Evolutionary conservation across 2,113 vertebrate genomes (phyloP).

Genomic region (Plecotus auritus): DNA sequence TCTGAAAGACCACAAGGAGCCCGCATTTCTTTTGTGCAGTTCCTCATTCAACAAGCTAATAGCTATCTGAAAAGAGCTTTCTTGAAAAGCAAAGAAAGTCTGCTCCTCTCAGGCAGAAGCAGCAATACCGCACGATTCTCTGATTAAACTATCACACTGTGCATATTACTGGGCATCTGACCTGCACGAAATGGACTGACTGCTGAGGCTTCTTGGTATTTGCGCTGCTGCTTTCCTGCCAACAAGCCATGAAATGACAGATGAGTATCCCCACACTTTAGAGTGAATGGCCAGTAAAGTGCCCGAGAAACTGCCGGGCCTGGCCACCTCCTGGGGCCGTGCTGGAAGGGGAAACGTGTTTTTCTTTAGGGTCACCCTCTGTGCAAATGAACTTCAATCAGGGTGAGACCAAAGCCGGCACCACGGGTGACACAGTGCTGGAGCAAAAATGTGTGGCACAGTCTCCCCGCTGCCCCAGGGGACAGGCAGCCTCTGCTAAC

Average conservation of each 20-base stretch:
- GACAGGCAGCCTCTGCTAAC: background rate
- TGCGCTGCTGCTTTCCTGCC: slow-evolving; percentile 11
- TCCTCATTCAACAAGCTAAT: slow-evolving; percentile 62
- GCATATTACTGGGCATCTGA: background rate
- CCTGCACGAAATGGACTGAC: background rate
- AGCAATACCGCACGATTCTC: background rate
- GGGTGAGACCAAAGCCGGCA: background rate
- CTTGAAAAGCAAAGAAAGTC: slow-evolving; percentile 47
- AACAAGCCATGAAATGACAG: slow-evolving; percentile 29
- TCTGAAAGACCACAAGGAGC: slow-evolving; percentile 68
- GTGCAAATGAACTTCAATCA: background rate
- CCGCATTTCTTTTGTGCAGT: slow-evolving; percentile 45
- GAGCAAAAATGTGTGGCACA: accelerated
- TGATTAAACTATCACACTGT: slow-evolving; percentile 54
- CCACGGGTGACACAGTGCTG: background rate
- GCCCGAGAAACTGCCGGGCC: background rate
- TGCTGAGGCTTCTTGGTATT: slow-evolving; percentile 37
- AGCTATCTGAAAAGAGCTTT: slow-evolving; percentile 45
- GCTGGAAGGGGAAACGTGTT: background rate
- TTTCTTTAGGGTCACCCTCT: slow-evolving; percentile 25
- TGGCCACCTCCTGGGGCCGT: background rate
- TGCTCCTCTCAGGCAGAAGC: slow-evolving; percentile 37
- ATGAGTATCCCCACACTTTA: background rate
- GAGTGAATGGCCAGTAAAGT: background rate
- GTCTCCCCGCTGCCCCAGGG: background rate